Evolutionary conservation across 1,140 invertebrate species (phyloP).

Genomic region (Calliphora vicina): DNA sequence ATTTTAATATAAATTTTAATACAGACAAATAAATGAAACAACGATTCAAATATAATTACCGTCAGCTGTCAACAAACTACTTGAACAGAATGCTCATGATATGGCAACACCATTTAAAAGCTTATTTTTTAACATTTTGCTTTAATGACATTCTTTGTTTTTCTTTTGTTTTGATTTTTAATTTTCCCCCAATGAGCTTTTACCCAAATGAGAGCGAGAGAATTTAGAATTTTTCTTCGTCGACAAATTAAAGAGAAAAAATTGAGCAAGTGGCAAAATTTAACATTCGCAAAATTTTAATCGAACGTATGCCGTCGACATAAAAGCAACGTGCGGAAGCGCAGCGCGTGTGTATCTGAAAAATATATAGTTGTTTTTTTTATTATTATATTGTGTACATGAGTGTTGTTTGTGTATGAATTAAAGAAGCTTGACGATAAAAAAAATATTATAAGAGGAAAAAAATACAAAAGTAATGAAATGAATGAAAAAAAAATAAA

Average conservation of each 20-base stretch:
- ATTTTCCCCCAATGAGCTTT: background rate
- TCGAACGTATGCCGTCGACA: background rate
- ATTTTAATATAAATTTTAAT: too few relatives aligned
- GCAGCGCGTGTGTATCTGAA: constrained; percentile 24
- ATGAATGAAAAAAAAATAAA: too few relatives aligned
- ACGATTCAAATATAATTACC: too few relatives aligned
- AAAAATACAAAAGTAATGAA: background rate
- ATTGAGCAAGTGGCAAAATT: constrained; percentile 22
- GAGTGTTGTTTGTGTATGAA: background rate
- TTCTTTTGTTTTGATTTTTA: background rate
- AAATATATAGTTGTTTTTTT: constrained; percentile 7
- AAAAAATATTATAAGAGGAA: background rate
- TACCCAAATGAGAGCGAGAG: background rate
- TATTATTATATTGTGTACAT: background rate
- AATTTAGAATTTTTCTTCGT: background rate
- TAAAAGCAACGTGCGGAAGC: constrained; percentile 29
- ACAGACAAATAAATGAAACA: too few relatives aligned
- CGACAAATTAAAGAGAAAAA: background rate
- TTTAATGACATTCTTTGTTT: background rate
- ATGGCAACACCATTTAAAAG: background rate
- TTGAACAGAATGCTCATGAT: too few relatives aligned
- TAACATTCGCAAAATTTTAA: constrained; percentile 25
- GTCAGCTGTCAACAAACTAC: too few relatives aligned
- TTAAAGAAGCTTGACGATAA: constrained; percentile 8
- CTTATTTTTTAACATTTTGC: background rate